Evolutionary conservation across 2,113 vertebrate species (phyloP).

Genomic region (Alethe castanea): DNA sequence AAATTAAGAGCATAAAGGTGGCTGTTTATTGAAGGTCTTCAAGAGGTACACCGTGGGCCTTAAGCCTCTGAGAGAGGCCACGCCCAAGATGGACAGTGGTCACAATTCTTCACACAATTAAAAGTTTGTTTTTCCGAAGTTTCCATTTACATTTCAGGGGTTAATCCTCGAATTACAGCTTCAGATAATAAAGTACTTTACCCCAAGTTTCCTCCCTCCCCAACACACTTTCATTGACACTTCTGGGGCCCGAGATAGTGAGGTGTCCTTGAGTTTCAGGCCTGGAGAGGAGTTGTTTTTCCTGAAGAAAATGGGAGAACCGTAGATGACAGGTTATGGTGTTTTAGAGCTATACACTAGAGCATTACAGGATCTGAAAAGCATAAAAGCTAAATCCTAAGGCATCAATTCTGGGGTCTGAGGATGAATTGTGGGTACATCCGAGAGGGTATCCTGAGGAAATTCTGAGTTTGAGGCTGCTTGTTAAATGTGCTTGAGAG

Average conservation of each 20-base stretch:
- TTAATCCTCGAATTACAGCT: background rate
- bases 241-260: fast-evolving
- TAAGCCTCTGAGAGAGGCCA: no score
- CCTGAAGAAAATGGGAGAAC: background rate
- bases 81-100: fast-evolving
- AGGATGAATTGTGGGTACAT: background rate
- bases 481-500: background rate
- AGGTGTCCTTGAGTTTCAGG: background rate
- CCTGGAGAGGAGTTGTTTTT: background rate
- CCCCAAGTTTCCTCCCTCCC: background rate
- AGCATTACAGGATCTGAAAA: background rate
- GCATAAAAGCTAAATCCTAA: background rate
- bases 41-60: background rate
- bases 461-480: no score
- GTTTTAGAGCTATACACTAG: background rate
- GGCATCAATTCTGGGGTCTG: background rate
- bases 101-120: background rate
- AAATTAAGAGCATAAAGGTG: background rate
- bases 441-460: background rate
- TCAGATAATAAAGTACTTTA: background rate
- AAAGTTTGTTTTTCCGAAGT: no score
- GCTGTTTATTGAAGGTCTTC: background rate
- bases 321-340: no score
- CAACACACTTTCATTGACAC: background rate
- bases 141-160: background rate